A percentile compares a stretch with the other conserved stretches of the same genome.
These are phyloP conservation scores for Seira ritae DNA, from an alignment of 2,888 invertebrate species.

Conservation along the genomic window DNA sequence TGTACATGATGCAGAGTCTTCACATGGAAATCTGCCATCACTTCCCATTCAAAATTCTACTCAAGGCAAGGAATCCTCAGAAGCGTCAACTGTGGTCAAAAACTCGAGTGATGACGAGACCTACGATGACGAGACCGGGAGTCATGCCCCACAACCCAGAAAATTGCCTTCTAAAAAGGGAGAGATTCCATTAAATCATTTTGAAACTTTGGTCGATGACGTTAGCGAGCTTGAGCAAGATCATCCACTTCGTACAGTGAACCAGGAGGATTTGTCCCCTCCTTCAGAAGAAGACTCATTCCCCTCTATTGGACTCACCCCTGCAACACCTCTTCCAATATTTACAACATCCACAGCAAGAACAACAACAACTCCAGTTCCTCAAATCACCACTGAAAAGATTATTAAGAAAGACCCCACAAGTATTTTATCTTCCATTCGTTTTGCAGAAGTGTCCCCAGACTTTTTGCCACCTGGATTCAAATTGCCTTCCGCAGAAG, in stretches of 20 bases:
- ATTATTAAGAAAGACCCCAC: slow-evolving; percentile 27
- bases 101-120: slow-evolving; percentile 27
- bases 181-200: slow-evolving; percentile 56
- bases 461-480: slow-evolving; percentile 64
- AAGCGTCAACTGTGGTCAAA: slow-evolving; percentile 33
- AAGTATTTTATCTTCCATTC: slow-evolving; percentile 81
- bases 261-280: slow-evolving; percentile 42
- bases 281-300: slow-evolving; percentile 35
- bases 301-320: slow-evolving; percentile 33
- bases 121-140: slow-evolving; percentile 42
- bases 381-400: slow-evolving; percentile 76
- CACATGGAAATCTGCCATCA: neutral
- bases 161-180: slow-evolving; percentile 61
- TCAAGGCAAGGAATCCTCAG: slow-evolving; percentile 38
- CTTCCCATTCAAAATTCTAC: neutral
- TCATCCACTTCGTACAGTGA: slow-evolving; percentile 46
- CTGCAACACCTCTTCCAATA: slow-evolving; percentile 39
- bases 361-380: slow-evolving; percentile 75
- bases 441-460: slow-evolving; percentile 68
- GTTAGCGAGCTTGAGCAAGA: slow-evolving; percentile 54
- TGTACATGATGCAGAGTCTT: neutral
- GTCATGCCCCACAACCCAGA: slow-evolving; percentile 43
- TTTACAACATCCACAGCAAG: slow-evolving; percentile 74
- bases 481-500: slow-evolving; percentile 45
- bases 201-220: slow-evolving; percentile 65